Base-by-base conservation (phyloP, 2,797 vertebrate genomes). In the Falco biarmicus region DNA sequence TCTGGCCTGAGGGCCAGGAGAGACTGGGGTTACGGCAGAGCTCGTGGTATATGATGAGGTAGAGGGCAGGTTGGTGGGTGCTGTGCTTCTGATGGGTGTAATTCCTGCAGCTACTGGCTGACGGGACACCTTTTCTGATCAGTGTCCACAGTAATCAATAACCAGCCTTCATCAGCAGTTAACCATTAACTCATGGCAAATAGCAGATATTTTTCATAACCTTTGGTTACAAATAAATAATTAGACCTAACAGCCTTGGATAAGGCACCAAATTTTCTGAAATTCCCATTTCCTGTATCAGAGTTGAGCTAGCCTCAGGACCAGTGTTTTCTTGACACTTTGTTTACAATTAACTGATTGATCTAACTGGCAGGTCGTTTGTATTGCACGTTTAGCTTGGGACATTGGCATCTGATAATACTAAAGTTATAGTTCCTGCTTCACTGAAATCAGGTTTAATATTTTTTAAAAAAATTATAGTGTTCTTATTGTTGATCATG, bases 161-260 rank as follows among this genome's bases (percentile, higher is more conserved):
- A 13, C 70, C 8, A 43, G 37, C 76, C 71, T 76, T 81, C 79
- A 73, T 53, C 77, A 80, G 43, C 66, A 57, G 82, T 77, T 95
- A 95, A 85, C 54, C 53, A 63, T 93, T 89, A 95, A 92, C 82
- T 59, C 39, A 10, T 16, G 48, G 79, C 76, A 91, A 76, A 93
- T 28, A 93, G 17, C 43, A 87, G 68, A 43, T 18, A 5, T 56
- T 96, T 87, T 78, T 74, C 18, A 8, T 89, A 73, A 80, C 26
- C 50, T 85, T 83, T 89, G 78, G 57, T 80, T 90, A 43, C 48
- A 86, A 93, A 90, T 83, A 92, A 81, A 91, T 64, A 63, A 84
- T 63, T 14, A 63, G 48, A 74, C 1, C 0, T 84, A 66, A 51
- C 34, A 81, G 60, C 48, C 28, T 50, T 68, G 60, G 75, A 31